Conservation (phyloP, 2,113 vertebrate species). For the Nettapus auritus region DNA sequence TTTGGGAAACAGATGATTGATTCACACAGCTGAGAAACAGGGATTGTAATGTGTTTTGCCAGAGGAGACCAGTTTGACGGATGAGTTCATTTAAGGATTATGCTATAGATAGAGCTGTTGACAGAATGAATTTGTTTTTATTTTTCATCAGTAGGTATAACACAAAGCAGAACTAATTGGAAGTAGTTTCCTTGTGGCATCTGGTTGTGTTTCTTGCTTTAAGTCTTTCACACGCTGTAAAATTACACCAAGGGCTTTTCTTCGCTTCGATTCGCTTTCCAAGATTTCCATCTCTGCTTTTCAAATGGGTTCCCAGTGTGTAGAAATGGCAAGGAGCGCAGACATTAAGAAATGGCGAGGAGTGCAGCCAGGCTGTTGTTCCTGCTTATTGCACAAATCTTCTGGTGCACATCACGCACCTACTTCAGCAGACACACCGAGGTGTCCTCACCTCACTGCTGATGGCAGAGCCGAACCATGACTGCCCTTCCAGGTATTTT, state of each 20-base stretch:
- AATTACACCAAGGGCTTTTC: conserved; percentile 53
- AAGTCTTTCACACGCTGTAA: conserved; percentile 59
- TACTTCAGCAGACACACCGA: not conserved
- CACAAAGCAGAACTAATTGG: conserved; percentile 67
- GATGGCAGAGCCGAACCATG: not conserved
- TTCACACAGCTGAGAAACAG: conserved; percentile 80
- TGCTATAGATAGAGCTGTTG: conserved; percentile 85
- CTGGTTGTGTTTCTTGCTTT: conserved; percentile 55
- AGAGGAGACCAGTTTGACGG: conserved; percentile 70
- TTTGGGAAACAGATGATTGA: conserved; percentile 82
- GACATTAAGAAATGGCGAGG: not conserved
- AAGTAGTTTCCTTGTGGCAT: conserved; percentile 58
- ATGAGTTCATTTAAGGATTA: conserved; percentile 72
- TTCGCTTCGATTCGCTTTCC: conserved; percentile 31
- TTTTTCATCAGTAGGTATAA: conserved; percentile 71
- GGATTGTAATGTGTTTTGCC: conserved; percentile 72
- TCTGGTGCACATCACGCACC: not conserved
- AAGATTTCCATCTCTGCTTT: conserved; percentile 13
- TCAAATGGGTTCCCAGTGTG: not conserved
- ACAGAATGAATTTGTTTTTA: conserved; percentile 77
- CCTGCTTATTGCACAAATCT: not conserved
- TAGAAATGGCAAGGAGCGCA: not conserved
- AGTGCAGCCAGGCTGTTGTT: not conserved
- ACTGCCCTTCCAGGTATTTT: not conserved
- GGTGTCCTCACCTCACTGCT: conserved; percentile 21